phyloP scores from a whole-genome alignment of 2,113 vertebrate genomes.

The Phaethornis superciliosus region DNA sequence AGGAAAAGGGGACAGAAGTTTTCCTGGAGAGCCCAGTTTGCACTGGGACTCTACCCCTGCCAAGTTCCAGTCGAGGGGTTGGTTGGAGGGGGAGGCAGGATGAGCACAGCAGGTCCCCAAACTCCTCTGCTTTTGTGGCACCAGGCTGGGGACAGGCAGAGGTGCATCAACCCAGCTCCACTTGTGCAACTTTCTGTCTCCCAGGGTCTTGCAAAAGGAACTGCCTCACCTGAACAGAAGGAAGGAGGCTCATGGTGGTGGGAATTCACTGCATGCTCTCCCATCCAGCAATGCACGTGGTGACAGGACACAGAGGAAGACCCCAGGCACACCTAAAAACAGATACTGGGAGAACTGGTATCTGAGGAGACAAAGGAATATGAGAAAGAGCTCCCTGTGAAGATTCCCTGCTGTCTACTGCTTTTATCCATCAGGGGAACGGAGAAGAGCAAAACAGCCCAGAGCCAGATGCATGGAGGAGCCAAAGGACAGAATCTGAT shows the following conservation, averaged over 20 bases:
- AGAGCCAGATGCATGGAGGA: neutral
- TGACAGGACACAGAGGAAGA: neutral
- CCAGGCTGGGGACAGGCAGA: accelerated
- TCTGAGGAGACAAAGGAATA: neutral
- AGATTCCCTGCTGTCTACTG: neutral
- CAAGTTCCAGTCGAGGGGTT: neutral
- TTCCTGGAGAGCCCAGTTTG: neutral
- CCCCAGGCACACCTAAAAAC: neutral
- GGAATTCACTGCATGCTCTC: neutral
- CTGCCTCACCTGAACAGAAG: no score
- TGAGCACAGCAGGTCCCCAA: neutral
- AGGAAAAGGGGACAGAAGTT: neutral
- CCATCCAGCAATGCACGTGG: accelerated
- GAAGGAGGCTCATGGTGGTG: accelerated
- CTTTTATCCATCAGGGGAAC: neutral
- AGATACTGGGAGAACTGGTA: neutral
- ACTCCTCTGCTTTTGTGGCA: neutral
- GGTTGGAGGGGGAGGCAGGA: neutral
- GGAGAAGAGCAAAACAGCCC: neutral
- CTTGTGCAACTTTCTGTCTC: accelerated
- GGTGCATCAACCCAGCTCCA: neutral
- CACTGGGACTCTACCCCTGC: accelerated
- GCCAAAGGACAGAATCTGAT: neutral
- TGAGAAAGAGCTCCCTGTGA: neutral
- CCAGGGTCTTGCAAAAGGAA: neutral